Evolutionary conservation across 2,797 vertebrate genomes (phyloP).

Genomic region (Microhierax caerulescens): DNA sequence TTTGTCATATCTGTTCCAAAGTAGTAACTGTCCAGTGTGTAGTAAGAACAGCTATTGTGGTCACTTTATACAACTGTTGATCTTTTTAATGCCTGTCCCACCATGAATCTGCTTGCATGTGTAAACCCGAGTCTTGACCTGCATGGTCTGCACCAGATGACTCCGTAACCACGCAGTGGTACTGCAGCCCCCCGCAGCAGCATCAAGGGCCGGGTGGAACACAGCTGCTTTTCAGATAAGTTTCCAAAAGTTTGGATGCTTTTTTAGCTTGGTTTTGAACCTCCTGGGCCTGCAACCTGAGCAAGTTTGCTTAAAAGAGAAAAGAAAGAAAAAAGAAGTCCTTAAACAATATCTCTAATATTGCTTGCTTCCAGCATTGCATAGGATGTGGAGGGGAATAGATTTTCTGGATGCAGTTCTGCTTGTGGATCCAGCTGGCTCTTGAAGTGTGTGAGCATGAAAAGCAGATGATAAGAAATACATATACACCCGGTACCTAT

Average conservation of each 20-base stretch:
- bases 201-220: neutral
- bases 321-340: neutral
- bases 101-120: neutral
- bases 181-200: neutral
- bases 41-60: neutral
- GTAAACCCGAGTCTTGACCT: neutral
- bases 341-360: neutral
- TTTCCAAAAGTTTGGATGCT: neutral
- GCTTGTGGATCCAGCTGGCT: constrained; percentile 16
- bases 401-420: neutral
- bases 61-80: neutral
- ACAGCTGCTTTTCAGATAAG: neutral
- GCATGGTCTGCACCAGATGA: fast-evolving
- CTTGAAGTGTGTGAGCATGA: neutral
- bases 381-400: neutral
- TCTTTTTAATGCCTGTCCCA: neutral
- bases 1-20: neutral
- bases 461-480: constrained; percentile 29
- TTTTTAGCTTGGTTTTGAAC: neutral
- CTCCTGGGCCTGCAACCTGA: neutral
- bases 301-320: neutral
- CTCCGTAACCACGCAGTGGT: neutral
- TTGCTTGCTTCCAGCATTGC: neutral
- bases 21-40: neutral
- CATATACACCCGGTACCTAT: neutral